Base-by-base conservation (phyloP, 64 coral and sea anemone species). In the Platygyra sinensis region DNA sequence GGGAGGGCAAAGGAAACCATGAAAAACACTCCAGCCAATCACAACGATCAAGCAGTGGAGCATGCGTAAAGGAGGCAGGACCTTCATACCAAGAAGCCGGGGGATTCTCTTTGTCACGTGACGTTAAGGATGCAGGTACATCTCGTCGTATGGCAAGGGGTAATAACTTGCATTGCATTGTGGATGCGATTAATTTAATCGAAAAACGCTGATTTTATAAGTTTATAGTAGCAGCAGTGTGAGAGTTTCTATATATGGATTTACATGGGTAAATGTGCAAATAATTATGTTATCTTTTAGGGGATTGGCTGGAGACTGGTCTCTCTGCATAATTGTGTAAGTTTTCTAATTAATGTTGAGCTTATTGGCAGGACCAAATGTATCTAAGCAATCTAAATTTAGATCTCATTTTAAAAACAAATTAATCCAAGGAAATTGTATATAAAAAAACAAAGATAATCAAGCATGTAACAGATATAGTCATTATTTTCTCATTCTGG, bases 131-230 rank as follows among this genome's bases (percentile, higher is more conserved):
- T 28, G 32, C 81, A 85, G 81, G 38, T 28, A 38, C 39, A n/a
- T 51, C 19, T 24, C 16, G 67, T 64, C 20, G 15, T 20, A 28
- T 20, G 9, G 2, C 20, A 0, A 39, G 60, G 62, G 63, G 62
- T 27, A 85, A 85, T 71, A 85, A 85, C 51, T 85, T 85, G 81
- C 62, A 85, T n/a, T 85, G 81, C n/a, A 85, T 85, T 29, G 62
- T 85, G 33, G 81, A 85, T 85, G 81, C 81, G n/a, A 85, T 85
- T 36, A 85, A 85, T 72, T 71, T 85, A 10, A 67, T 85, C 49
- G 81, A 85, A 85, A 85, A 72, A 85, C 30, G 39, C 10, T 83
- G 31, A 83, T 49, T 51, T 25, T 8, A n/a, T 25, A 69, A 69
- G 25, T 36, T 36, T 36, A 36, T 36, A 36, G 33, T 36, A 36